Percentiles rank a stretch among this genome's conserved stretches.
These are phyloP conservation scores for Monopis laevigella DNA, from an alignment of 2,888 invertebrate species.

Conservation along the genomic window DNA sequence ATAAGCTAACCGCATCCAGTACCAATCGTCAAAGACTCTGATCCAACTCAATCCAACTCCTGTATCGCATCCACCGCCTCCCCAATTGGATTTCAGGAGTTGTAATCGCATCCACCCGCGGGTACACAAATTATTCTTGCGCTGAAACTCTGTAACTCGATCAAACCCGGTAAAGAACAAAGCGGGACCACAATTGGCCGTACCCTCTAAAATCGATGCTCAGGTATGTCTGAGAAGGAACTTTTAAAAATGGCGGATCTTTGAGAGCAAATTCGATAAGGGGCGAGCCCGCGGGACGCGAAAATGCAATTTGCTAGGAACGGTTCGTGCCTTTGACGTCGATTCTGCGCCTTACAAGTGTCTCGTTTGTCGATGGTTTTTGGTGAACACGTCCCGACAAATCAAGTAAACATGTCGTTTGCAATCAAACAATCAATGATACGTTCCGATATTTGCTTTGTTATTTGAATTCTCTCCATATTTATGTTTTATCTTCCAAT, in stretches of 20 bases:
- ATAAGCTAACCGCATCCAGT: no score
- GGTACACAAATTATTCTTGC: constrained; percentile 61
- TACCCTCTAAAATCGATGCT: constrained; percentile 18
- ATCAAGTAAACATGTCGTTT: constrained; percentile 3
- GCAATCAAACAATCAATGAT: constrained; percentile 6
- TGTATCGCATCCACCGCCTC: no score
- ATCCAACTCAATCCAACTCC: no score
- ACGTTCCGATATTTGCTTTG: no score
- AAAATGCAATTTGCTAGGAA: constrained; percentile 60
- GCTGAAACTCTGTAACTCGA: constrained; percentile 61
- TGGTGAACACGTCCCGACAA: no score
- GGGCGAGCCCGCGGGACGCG: constrained; percentile 56
- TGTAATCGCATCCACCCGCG: constrained; percentile 54
- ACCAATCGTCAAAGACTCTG: no score
- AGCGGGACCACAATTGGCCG: constrained; percentile 61
- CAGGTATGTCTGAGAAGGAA: constrained; percentile 25
- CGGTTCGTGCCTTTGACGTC: constrained; percentile 60
- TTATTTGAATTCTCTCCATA: background rate
- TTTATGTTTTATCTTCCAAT: no score
- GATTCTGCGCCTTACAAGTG: constrained; percentile 23
- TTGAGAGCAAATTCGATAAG: constrained; percentile 61
- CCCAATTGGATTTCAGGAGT: no score
- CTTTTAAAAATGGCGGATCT: constrained; percentile 64
- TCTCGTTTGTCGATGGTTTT: constrained; percentile 37
- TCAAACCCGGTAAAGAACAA: constrained; percentile 61